Conservation (phyloP, 2,797 vertebrate species). For the Hoplostethus atlanticus region DNA sequence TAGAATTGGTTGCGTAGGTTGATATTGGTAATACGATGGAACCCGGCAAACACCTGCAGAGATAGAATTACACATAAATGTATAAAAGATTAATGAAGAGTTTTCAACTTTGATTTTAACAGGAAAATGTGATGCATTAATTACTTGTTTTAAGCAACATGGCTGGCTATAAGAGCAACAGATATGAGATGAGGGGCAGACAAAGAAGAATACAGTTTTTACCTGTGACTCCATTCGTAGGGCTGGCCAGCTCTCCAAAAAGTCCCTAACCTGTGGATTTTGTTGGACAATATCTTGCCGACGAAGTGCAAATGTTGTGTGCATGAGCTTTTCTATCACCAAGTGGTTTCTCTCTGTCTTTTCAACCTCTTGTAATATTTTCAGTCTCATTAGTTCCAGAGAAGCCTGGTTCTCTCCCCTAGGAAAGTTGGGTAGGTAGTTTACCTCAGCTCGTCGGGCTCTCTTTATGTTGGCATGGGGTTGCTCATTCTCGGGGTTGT, state of each 20-base stretch:
- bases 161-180: neutral
- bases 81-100: constrained; percentile 9
- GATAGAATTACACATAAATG: constrained; percentile 28
- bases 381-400: constrained; percentile 11
- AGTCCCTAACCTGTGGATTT: constrained; percentile 16
- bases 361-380: neutral
- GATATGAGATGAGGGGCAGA: neutral
- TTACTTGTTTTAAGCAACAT: too few species aligned
- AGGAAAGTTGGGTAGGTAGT: constrained; percentile 17
- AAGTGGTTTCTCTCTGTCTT: constrained; percentile 1
- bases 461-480: constrained; percentile 33
- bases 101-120: too few species aligned
- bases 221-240: constrained; percentile 37
- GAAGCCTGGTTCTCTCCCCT: constrained; percentile 10
- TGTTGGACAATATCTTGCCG: constrained; percentile 12
- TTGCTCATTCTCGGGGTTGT: constrained; percentile 36
- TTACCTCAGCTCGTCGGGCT: constrained; percentile 33
- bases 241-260: constrained; percentile 20
- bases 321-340: constrained; percentile 24
- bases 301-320: constrained; percentile 20
- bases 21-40: constrained; percentile 7
- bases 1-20: constrained; percentile 20
- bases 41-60: constrained; percentile 17
- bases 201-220: constrained; percentile 3
- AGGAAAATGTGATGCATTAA: too few species aligned